Conservation (phyloP, 1,140 invertebrate genomes). For the Rhopalosiphum padi region DNA sequence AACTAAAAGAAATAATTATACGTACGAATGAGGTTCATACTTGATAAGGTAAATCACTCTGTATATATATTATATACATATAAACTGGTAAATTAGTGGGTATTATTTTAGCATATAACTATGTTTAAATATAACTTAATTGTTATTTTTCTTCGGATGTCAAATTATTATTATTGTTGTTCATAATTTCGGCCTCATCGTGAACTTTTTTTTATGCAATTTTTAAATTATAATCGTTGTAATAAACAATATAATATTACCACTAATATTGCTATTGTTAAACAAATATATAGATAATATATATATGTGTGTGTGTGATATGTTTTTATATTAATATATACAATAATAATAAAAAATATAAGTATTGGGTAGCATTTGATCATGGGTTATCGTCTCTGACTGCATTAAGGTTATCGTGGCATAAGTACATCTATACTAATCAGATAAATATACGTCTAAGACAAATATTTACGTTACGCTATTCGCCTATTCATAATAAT, state of each 20-base stretch:
- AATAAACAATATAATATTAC: neutral
- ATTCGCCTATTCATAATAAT: neutral
- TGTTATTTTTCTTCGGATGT: neutral
- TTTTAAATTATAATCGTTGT: neutral
- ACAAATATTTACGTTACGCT: constrained; percentile 9
- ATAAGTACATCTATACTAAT: neutral
- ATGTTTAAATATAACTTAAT: neutral
- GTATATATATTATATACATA: neutral
- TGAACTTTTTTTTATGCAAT: neutral
- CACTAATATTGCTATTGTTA: neutral
- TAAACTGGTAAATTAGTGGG: neutral
- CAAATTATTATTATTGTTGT: neutral
- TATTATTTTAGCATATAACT: neutral
- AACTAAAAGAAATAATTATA: neutral
- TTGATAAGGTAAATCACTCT: neutral
- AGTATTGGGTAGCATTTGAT: neutral
- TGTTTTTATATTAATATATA: neutral
- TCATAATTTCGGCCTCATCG: neutral
- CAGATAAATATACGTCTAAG: neutral
- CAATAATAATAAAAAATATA: neutral
- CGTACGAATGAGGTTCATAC: neutral
- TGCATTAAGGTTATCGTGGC: neutral
- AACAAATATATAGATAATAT: neutral
- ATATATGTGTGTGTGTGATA: neutral
- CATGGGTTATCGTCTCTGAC: neutral